Evolutionary conservation across 2,888 invertebrate genomes (phyloP).

Genomic region (Volucella bombylans): DNA sequence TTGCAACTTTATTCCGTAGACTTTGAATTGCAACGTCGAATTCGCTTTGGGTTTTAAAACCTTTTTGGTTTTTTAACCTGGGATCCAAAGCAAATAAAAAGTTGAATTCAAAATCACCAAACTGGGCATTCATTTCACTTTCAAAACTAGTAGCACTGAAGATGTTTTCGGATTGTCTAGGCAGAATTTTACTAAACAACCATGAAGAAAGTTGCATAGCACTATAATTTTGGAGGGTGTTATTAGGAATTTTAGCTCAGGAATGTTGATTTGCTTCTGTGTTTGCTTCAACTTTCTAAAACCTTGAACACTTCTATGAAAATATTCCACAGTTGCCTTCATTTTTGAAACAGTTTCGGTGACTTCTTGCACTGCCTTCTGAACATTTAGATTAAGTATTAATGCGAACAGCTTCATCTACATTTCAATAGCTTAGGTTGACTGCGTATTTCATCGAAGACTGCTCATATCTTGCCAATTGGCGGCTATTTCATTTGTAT

Average conservation of each 20-base stretch:
- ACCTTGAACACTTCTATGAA: slow-evolving; percentile 38
- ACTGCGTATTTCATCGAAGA: no score
- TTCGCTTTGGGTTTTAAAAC: no score
- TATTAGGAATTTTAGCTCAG: slow-evolving; percentile 47
- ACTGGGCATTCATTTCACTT: slow-evolving; percentile 1
- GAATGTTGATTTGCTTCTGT: slow-evolving; percentile 56
- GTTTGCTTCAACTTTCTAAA: slow-evolving; percentile 34
- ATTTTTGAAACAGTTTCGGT: slow-evolving; percentile 10
- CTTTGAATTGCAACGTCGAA: slow-evolving; percentile 23
- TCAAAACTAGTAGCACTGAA: background rate
- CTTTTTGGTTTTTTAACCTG: slow-evolving; percentile 21
- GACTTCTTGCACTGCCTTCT: slow-evolving; percentile 37
- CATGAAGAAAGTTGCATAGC: background rate
- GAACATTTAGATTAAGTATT: slow-evolving; percentile 32
- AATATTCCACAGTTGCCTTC: slow-evolving; percentile 43
- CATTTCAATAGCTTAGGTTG: no score
- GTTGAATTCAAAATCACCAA: slow-evolving; percentile 31
- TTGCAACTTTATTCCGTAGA: slow-evolving; percentile 7
- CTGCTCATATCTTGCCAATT: no score
- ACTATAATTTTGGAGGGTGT: slow-evolving; percentile 48
- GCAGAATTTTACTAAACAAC: background rate
- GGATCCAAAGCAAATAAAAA: slow-evolving; percentile 27
- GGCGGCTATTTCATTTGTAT: no score
- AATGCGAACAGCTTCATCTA: no score
- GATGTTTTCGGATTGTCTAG: no score